Conservation (phyloP, 2,113 vertebrate species). For the Hippocampus guttulatus region DNA sequence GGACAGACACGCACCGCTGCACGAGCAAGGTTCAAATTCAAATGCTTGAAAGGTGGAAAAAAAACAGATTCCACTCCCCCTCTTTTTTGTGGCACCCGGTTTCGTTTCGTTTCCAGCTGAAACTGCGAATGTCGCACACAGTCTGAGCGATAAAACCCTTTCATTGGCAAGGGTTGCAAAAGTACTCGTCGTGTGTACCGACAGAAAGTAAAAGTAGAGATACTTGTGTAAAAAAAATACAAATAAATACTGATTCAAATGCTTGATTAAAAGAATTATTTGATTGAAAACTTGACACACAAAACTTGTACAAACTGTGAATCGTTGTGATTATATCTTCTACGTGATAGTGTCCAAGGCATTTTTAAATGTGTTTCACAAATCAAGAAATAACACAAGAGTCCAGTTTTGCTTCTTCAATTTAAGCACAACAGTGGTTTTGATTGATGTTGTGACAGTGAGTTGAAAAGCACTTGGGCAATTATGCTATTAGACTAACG, state of each 20-base stretch:
- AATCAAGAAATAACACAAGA: no score
- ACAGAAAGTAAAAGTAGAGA: neutral
- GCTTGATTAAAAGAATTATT: no score
- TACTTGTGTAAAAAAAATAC: neutral
- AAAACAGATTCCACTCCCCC: neutral
- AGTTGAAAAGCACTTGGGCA: no score
- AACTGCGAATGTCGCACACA: slow-evolving; percentile 6
- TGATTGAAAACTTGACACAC: no score
- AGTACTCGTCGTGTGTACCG: neutral
- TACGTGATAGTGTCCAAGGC: no score
- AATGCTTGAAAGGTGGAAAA: slow-evolving; percentile 4
- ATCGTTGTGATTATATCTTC: no score
- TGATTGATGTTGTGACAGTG: no score
- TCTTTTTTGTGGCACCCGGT: neutral
- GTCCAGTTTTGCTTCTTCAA: no score
- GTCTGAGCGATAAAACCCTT: slow-evolving; percentile 42
- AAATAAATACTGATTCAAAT: neutral
- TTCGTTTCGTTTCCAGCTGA: neutral
- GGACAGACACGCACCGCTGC: slow-evolving; percentile 53
- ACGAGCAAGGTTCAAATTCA: slow-evolving; percentile 13
- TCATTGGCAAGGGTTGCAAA: slow-evolving; percentile 35
- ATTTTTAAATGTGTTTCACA: no score
- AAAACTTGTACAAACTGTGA: no score
- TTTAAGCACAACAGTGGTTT: no score
- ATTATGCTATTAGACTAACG: no score